Percentiles rank a stretch among this genome's conserved stretches.
These are phyloP conservation scores for Athene noctua DNA, from an alignment of 2,113 vertebrate genomes.

Conservation along the genomic window DNA sequence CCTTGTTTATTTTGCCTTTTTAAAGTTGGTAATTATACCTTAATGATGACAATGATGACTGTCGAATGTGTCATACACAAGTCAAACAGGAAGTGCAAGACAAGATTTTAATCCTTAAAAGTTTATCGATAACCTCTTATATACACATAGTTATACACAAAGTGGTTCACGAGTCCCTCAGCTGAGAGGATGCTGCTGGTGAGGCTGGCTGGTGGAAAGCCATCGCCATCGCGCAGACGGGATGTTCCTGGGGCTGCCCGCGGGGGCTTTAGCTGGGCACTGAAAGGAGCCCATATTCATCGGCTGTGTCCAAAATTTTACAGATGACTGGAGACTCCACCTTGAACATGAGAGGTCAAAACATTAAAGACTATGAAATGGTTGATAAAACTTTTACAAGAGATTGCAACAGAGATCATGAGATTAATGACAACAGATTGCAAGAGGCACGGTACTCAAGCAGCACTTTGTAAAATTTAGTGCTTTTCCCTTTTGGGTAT, in stretches of 20 bases:
- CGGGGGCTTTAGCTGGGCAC: slow-evolving; percentile 79
- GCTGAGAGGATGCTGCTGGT: slow-evolving; percentile 42
- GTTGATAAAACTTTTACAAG: not conserved
- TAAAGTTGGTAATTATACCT: not conserved
- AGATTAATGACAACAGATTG: not conserved
- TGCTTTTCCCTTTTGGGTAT: not conserved
- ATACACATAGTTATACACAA: slow-evolving; percentile 79
- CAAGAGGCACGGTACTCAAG: not conserved
- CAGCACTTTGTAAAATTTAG: not conserved
- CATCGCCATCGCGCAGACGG: not conserved
- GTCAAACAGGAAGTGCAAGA: slow-evolving; percentile 36
- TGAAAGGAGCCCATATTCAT: slow-evolving; percentile 93
- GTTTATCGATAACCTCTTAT: slow-evolving; percentile 79
- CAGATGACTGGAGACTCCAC: slow-evolving; percentile 98
- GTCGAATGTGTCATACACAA: not conserved
- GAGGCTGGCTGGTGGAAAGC: not conserved
- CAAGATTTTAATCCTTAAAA: slow-evolving; percentile 70
- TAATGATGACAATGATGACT: accelerated
- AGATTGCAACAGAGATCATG: accelerated
- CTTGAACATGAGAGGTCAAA: slow-evolving; percentile 60
- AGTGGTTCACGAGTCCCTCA: slow-evolving; percentile 59
- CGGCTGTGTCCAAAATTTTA: slow-evolving; percentile 94
- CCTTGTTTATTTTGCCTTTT: not conserved
- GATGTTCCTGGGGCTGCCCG: not conserved
- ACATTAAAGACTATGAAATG: not conserved